Conservation (phyloP, 2,888 invertebrate species). For the Celastrina argiolus region DNA sequence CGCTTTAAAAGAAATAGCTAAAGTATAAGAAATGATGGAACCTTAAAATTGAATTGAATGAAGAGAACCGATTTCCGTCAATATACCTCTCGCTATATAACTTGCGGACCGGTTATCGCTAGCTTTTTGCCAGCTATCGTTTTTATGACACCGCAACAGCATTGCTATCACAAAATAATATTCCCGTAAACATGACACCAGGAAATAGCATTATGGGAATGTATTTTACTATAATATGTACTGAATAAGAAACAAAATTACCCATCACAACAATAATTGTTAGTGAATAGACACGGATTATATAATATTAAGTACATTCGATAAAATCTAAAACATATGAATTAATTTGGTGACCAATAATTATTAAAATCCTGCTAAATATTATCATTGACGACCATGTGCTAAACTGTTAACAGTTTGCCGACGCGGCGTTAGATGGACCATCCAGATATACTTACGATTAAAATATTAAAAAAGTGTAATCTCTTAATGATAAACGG, state of each 20-base stretch:
- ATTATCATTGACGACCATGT: no score
- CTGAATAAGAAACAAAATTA: no score
- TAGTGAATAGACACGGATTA: no score
- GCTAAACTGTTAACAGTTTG: no score
- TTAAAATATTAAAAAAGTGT: not conserved
- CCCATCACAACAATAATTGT: no score
- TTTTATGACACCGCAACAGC: constrained; percentile 38
- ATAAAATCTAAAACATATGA: no score
- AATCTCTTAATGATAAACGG: not conserved
- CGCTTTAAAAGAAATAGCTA: not conserved
- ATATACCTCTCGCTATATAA: constrained; percentile 40
- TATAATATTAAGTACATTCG: no score
- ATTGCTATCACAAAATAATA: constrained; percentile 1
- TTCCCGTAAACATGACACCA: constrained; percentile 14
- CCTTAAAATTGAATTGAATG: no score
- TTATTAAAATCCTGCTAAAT: no score
- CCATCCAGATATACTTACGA: not conserved
- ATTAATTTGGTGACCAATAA: no score
- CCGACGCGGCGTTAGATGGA: not conserved
- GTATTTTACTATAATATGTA: no score
- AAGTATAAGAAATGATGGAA: not conserved
- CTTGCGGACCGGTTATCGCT: constrained; percentile 38
- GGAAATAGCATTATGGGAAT: not conserved
- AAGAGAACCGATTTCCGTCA: constrained; percentile 44
- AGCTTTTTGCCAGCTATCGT: constrained; percentile 50